Evolutionary conservation across 2,797 vertebrate genomes (phyloP), one percentile per base, ranked within the genome.

Genomic region (Mus spretus): DNA sequence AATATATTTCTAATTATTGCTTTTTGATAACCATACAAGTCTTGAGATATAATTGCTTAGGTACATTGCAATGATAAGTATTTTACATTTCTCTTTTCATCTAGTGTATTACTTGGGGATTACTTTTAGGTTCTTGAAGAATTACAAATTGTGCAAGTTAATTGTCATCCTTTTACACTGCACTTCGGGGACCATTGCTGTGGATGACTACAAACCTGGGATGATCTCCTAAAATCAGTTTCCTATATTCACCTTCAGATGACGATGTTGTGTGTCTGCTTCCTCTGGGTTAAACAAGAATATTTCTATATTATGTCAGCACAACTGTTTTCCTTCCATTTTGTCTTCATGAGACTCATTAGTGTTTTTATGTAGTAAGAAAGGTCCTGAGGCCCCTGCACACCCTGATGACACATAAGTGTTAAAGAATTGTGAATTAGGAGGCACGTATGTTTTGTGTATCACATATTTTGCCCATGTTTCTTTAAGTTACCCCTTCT

Each of bases 61-160:
- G 40, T 31, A 12, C 10, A 77, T 4, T 85, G 17, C 13, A 91
- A 53, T 78, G 65, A 94, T 6, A 80, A 75, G 47, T 72, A 61
- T 88, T 93, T 93, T 19, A 77, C 34, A 72, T 13, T 47, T 93
- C 15, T 50, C 26, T 47, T 88, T 93, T 87, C n/a, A 78, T 8
- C 22, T 40, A n/a, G 26, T 74, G 17, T 3, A 57, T 81, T 85
- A 63, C 26, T 26, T 53, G n/a, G 81, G 44, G 19, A 26, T 44
- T 12, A 2, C 47, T 47, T 89, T 89, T 59, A n/a, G 77, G 6
- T 5, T 83, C 74, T 80, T 50, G 80, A 75, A 70, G 6, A 79
- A 24, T 55, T 22, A 40, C 4, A 78, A 11, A 40, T 65, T 82
- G 59, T 50, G 20, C 4, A 6, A 19, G 82, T 37, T 22, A 83